Conservation (phyloP, 2,797 vertebrate species). For the Sebastolobus altivelis region DNA sequence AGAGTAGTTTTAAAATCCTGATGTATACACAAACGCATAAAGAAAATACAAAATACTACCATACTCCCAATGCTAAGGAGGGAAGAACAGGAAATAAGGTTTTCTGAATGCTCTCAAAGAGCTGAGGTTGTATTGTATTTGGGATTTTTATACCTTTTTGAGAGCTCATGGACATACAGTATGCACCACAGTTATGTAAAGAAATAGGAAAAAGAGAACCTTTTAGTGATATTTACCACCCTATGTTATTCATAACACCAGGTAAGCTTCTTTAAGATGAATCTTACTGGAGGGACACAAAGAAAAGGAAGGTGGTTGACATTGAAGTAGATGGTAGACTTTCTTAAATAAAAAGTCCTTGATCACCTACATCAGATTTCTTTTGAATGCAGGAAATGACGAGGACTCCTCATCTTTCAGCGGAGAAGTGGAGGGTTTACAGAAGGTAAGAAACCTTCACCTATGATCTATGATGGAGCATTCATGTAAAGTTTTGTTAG, state of each 20-base stretch:
- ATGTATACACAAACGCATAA: background rate
- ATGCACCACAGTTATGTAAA: background rate
- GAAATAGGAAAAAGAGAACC: no score
- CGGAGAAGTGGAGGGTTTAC: conserved; percentile 9
- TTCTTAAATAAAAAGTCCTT: conserved; percentile 30
- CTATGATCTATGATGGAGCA: background rate
- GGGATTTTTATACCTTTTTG: background rate
- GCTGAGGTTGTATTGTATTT: background rate
- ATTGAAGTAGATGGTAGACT: background rate
- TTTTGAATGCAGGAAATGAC: conserved; percentile 18
- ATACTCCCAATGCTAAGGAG: background rate
- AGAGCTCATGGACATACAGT: background rate
- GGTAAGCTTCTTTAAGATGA: background rate
- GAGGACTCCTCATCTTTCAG: conserved; percentile 4
- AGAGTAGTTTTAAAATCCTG: background rate
- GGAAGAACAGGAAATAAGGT: background rate
- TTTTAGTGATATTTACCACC: background rate
- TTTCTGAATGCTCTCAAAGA: background rate
- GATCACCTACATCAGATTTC: conserved; percentile 13
- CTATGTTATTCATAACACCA: conserved; percentile 4
- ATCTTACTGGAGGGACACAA: background rate
- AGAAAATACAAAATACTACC: background rate
- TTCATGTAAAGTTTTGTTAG: background rate
- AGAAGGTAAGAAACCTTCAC: conserved; percentile 8
- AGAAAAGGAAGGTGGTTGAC: conserved; percentile 4